Conservation (phyloP, 1,140 invertebrate species). For the Diprion similis region DNA sequence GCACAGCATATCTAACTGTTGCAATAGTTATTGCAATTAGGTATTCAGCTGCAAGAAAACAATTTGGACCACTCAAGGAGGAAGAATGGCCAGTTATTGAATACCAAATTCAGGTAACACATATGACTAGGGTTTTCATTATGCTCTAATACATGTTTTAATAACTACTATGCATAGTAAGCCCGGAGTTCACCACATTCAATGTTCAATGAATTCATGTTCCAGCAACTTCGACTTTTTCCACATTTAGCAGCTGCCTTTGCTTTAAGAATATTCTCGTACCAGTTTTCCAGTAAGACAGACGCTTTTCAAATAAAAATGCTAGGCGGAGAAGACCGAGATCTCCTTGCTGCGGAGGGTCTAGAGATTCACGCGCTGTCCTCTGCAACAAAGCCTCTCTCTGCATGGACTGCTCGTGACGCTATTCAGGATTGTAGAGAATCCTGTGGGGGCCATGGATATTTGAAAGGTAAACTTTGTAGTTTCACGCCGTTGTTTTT, state of each 20-base stretch:
- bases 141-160: constrained; percentile 10
- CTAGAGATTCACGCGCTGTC: constrained; percentile 92
- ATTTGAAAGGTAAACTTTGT: constrained; percentile 70
- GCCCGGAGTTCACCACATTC: constrained; percentile 15
- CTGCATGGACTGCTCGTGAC: constrained; percentile 83
- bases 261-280: constrained; percentile 76
- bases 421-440: constrained; percentile 91
- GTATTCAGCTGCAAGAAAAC: constrained; percentile 88
- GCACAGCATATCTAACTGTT: constrained; percentile 72
- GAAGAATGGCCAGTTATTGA: constrained; percentile 86
- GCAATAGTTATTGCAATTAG: constrained; percentile 86
- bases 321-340: constrained; percentile 32
- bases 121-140: constrained; percentile 36
- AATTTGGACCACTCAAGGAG: constrained; percentile 80
- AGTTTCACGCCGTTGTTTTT: constrained; percentile 27
- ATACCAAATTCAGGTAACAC: constrained; percentile 82
- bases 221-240: constrained; percentile 90
- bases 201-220: constrained; percentile 30
- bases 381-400: constrained; percentile 85
- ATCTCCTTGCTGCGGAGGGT: constrained; percentile 45
- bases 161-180: constrained; percentile 9
- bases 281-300: constrained; percentile 49
- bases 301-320: constrained; percentile 43
- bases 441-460: constrained; percentile 87
- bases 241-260: constrained; percentile 87